phyloP scores from a whole-genome alignment of 2,888 invertebrate species.

The Agelastica alni region DNA sequence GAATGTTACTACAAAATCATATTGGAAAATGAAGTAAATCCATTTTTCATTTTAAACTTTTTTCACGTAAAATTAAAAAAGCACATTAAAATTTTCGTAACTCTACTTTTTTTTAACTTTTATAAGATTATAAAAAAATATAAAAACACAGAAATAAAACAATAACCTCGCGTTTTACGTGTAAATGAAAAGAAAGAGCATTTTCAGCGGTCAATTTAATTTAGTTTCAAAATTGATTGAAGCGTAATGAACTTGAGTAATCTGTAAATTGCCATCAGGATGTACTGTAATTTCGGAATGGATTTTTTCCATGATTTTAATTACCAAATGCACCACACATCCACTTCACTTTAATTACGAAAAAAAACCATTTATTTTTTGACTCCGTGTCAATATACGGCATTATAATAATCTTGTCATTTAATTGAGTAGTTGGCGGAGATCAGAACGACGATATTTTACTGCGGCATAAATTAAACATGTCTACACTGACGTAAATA shows the following conservation, averaged over 20 bases:
- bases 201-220: not conserved
- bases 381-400: conserved; percentile 22
- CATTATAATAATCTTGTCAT: conserved; percentile 10
- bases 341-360: conserved; percentile 29
- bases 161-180: too few species aligned
- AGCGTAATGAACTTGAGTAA: conserved; percentile 34
- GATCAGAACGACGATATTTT: too few species aligned
- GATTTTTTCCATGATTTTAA: conserved; percentile 49
- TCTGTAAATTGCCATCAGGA: conserved; percentile 48
- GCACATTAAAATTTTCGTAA: not conserved
- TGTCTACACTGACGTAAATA: too few species aligned
- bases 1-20: too few species aligned
- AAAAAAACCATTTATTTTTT: conserved; percentile 23
- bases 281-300: conserved; percentile 46
- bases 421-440: conserved; percentile 2
- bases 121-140: not conserved
- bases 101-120: not conserved
- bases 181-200: not conserved
- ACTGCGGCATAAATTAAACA: too few species aligned
- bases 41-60: too few species aligned
- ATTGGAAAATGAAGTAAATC: too few species aligned
- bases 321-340: conserved; percentile 40
- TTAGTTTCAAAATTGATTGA: not conserved
- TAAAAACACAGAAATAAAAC: too few species aligned
- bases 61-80: too few species aligned